Evolutionary conservation across 2,113 vertebrate genomes (phyloP).

Genomic region (Sprattus sprattus): DNA sequence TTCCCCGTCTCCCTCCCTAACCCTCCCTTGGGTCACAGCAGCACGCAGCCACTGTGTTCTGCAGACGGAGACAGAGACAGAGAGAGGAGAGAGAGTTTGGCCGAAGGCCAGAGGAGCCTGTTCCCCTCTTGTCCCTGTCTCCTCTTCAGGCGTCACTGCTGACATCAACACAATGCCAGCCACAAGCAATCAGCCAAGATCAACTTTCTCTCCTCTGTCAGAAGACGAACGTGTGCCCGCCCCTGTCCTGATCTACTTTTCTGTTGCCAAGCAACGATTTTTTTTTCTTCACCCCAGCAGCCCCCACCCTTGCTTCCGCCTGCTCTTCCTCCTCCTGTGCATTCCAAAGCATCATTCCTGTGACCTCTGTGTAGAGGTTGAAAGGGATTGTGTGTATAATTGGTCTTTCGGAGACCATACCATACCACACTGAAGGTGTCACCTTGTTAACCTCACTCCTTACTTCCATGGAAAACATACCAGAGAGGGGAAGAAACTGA

Average conservation of each 20-base stretch:
- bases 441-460: neutral
- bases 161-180: conserved; percentile 39
- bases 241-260: conserved; percentile 51
- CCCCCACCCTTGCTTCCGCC: conserved; percentile 4
- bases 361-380: conserved; percentile 18
- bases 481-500: neutral
- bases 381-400: neutral
- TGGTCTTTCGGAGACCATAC: neutral
- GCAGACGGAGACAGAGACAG: neutral
- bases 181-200: conserved; percentile 34
- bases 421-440: neutral
- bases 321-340: neutral
- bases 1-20: neutral
- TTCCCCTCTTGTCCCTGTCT: neutral
- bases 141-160: conserved; percentile 33
- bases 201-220: conserved; percentile 53
- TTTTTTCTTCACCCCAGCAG: conserved; percentile 20
- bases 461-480: neutral
- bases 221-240: conserved; percentile 38
- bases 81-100: neutral
- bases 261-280: conserved; percentile 55
- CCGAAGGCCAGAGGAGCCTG: neutral
- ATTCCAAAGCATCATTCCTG: neutral
- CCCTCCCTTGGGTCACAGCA: neutral
- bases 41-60: neutral